Percentiles rank a stretch among this genome's conserved stretches.
phyloP scores from a whole-genome alignment of 2,113 vertebrate species.

The Siniperca knerii region DNA sequence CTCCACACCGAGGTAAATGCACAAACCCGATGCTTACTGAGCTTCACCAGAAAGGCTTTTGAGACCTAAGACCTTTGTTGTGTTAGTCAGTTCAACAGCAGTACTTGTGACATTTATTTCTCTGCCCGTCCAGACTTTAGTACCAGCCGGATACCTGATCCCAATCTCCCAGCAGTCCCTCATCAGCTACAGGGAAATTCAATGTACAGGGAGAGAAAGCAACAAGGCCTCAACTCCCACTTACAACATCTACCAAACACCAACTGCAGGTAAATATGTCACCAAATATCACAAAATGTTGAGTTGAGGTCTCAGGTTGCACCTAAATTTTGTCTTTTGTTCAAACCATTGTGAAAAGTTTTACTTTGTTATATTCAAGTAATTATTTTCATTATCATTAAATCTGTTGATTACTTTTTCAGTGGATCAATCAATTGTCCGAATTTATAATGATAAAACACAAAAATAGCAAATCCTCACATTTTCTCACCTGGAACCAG shows the following conservation, averaged over 20 bases:
- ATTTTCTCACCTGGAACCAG: not conserved
- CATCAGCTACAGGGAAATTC: slow-evolving; percentile 78
- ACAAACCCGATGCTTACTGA: no score
- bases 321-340: not conserved
- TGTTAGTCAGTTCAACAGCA: not conserved
- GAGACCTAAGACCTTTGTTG: not conserved
- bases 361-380: not conserved
- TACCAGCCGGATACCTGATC: slow-evolving; percentile 93
- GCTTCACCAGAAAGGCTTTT: not conserved
- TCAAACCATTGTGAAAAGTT: not conserved
- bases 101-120: not conserved
- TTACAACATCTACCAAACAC: slow-evolving; percentile 87
- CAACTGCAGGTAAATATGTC: slow-evolving; percentile 83
- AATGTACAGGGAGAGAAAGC: slow-evolving; percentile 74
- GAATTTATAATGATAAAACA: not conserved
- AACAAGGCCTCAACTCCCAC: slow-evolving; percentile 81
- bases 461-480: not conserved
- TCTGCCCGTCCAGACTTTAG: slow-evolving; percentile 84
- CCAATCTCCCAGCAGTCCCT: slow-evolving; percentile 89
- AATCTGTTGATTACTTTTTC: not conserved
- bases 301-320: not conserved
- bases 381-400: not conserved
- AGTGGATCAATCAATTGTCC: not conserved
- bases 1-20: slow-evolving; percentile 76
- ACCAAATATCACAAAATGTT: not conserved